Conservation (phyloP, 1,140 invertebrate species). For the Xylocopa sonorina region DNA sequence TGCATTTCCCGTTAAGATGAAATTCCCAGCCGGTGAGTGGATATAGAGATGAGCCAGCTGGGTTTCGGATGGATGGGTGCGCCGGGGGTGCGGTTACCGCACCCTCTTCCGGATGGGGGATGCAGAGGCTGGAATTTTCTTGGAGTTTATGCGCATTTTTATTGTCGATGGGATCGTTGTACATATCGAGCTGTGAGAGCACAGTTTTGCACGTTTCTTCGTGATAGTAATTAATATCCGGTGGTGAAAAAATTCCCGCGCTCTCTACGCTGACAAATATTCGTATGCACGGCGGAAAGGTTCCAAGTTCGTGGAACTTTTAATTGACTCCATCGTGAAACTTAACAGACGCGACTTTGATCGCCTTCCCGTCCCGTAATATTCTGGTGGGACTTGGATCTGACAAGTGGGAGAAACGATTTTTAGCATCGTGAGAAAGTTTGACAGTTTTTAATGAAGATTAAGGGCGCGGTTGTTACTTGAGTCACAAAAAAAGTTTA, state of each 20-base stretch:
- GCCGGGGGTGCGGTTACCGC: not conserved
- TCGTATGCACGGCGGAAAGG: conserved; percentile 50
- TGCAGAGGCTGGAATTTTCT: conserved; percentile 45
- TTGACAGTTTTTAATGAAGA: conserved; percentile 7
- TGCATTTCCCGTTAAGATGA: conserved; percentile 15
- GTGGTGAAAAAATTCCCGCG: conserved; percentile 53
- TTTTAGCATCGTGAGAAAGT: conserved; percentile 29
- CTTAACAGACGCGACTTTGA: conserved; percentile 70
- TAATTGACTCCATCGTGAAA: conserved; percentile 70
- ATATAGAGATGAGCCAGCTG: conserved; percentile 14
- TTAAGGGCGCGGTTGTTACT: not conserved
- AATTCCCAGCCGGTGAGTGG: conserved; percentile 22
- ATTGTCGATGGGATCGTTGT: too few species aligned
- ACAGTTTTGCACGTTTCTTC: too few species aligned
- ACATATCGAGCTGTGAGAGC: too few species aligned
- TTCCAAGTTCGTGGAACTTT: conserved; percentile 63
- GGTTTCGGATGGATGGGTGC: conserved; percentile 1
- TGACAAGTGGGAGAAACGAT: conserved; percentile 51
- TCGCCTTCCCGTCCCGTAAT: conserved; percentile 49
- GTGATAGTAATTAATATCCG: too few species aligned
- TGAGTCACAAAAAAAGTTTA: not conserved
- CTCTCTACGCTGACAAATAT: conserved; percentile 37
- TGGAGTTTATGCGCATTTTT: not conserved
- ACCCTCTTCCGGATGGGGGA: conserved; percentile 40
- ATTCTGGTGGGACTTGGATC: conserved; percentile 49